phyloP scores from a whole-genome alignment of 2,888 invertebrate genomes.

The Masnerella sp. region DNA sequence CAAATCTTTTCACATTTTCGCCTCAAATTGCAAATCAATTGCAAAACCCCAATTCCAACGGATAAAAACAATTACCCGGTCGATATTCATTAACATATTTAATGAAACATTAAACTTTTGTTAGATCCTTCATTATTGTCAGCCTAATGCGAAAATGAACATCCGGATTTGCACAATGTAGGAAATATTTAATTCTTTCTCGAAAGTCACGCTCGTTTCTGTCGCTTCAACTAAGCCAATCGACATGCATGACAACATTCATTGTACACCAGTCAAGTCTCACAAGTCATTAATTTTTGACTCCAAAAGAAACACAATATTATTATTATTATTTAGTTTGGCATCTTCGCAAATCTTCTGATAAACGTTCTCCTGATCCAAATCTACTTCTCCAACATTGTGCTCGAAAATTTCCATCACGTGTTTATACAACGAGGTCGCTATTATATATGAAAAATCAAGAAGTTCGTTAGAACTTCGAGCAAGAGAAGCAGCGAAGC shows the following conservation, averaged over 20 bases:
- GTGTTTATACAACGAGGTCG: no score
- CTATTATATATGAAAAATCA: no score
- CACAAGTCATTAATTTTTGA: neutral
- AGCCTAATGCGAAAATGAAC: constrained; percentile 15
- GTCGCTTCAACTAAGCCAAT: constrained; percentile 54
- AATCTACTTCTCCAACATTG: no score
- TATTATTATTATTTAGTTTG: no score
- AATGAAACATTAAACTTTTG: constrained; percentile 42
- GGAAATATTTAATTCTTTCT: constrained; percentile 52
- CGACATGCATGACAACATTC: constrained; percentile 34
- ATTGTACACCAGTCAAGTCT: neutral
- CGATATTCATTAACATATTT: constrained; percentile 23
- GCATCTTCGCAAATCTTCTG: no score
- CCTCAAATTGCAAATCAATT: constrained; percentile 2
- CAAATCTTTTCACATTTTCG: no score
- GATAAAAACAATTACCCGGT: neutral
- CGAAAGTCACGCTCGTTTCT: constrained; percentile 42
- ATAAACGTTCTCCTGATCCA: no score
- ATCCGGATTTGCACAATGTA: constrained; percentile 54
- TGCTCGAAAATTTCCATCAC: no score
- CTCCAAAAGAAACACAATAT: no score
- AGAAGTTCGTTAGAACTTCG: no score
- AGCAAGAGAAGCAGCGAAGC: no score
- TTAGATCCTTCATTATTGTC: constrained; percentile 27
- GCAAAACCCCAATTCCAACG: no score